Conservation (phyloP, 2,113 vertebrate genomes). For the Brevimyrus niger region DNA sequence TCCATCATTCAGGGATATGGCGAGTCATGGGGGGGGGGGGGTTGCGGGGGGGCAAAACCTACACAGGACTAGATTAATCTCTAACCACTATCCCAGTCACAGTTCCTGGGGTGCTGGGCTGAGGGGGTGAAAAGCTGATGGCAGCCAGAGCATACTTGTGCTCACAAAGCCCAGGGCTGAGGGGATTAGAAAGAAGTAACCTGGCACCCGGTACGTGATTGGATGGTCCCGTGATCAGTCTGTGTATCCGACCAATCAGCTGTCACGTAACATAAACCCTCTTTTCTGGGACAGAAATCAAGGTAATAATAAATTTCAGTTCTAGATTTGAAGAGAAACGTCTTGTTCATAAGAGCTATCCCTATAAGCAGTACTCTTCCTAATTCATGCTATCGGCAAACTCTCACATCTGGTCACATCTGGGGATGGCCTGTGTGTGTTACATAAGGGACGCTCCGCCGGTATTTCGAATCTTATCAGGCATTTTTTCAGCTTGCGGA, state of each 20-base stretch:
- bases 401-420: not conserved
- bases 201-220: not conserved
- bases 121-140: conserved; percentile 25
- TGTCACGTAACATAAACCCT: not conserved
- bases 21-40: not conserved
- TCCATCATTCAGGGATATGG: not conserved
- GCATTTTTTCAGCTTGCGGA: not conserved
- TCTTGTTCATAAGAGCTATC: not conserved
- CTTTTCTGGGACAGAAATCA: not conserved
- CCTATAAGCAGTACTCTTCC: not conserved
- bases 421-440: not conserved
- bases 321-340: not conserved
- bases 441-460: not conserved
- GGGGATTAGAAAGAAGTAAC: conserved; percentile 15
- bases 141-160: not conserved
- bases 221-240: not conserved
- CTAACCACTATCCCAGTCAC: not conserved
- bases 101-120: not conserved
- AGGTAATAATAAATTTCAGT: not conserved
- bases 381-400: not conserved
- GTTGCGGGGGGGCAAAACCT: too few relatives aligned
- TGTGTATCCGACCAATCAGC: not conserved
- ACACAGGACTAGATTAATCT: not conserved
- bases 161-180: not conserved
- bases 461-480: not conserved